Base-by-base conservation (phyloP, 2,797 vertebrate genomes). In the Falco rusticolus region DNA sequence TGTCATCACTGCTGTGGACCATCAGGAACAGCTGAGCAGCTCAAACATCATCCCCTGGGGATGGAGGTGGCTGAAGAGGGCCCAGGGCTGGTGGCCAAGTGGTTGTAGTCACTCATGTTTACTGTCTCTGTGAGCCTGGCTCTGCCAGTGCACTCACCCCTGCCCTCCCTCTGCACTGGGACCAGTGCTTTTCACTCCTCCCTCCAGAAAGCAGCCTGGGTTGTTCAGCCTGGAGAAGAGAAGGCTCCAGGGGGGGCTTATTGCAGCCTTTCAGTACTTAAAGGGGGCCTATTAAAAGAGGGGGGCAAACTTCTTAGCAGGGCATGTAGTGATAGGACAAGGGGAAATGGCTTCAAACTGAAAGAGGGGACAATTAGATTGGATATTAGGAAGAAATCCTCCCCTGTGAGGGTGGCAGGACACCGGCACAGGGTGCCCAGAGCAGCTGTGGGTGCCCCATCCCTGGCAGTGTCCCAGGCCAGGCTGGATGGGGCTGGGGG, bases 121-220 rank as follows among this genome's bases (percentile, higher is more conserved):
- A 16, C 17, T 19, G 10, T 59, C 43, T 77, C 37, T 1, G 0
- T 17, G 43, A 71, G 37, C 33, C 45, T 51, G 34, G 16, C 48
- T 87, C 4, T 0, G 34, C 2, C 3, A 57, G 22, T 4, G 1
- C 0, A 4, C 37, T 56, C 47, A 45, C 13, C 60, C 53, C 45
- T 60, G 56, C 47, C 26, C 20, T 80, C 26, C 41, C 37, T 22
- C 29, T 24, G 5, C 0, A 0, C 53, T 64, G 69, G 50, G 50
- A 5, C 0, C 2, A 84, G 37, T 5, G 11, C 7, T 9, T 51
- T 41, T 69, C 51, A 10, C 31, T n/a, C 39, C 39, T 48, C 15
- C 11, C 31, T 34, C 65, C 87, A 57, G 75, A 70, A 87, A 59
- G 5, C 43, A 53, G 37, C 56, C 68, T 26, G 61, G 15, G 5